phyloP scores from a whole-genome alignment of 2,113 vertebrate genomes.

The Otus sunia region DNA sequence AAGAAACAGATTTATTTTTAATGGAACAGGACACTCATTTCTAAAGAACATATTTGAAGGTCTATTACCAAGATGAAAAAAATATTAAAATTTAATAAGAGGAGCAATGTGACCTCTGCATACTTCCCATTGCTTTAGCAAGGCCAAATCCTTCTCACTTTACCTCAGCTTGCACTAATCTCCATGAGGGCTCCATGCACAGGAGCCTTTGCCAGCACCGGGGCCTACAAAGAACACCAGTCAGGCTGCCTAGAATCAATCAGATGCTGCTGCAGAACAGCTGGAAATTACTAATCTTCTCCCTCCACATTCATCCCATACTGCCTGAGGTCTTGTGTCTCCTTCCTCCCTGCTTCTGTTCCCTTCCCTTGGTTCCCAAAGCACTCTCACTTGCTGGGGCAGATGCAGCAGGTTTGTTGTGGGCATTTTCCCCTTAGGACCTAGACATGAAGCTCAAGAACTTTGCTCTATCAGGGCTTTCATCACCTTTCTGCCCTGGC shows the following conservation, averaged over 20 bases:
- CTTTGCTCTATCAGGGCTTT: background rate
- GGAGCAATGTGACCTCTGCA: slow-evolving; percentile 19
- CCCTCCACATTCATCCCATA: background rate
- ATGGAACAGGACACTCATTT: slow-evolving; percentile 46
- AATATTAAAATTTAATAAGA: slow-evolving; percentile 37
- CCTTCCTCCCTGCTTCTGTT: background rate
- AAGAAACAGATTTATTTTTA: slow-evolving; percentile 49
- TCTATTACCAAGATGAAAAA: slow-evolving; percentile 32
- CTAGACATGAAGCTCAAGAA: background rate
- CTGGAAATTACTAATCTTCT: background rate
- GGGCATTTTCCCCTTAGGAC: background rate
- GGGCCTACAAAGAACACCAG: background rate
- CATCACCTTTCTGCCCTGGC: background rate
- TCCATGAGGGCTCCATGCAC: background rate
- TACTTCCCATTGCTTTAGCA: slow-evolving; percentile 24
- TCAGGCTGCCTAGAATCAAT: background rate
- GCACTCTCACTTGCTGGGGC: background rate
- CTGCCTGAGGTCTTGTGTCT: background rate
- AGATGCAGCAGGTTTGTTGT: background rate
- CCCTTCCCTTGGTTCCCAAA: background rate
- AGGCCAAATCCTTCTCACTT: slow-evolving; percentile 29
- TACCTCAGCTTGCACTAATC: background rate
- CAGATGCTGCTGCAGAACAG: background rate
- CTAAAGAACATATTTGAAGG: background rate
- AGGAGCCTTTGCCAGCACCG: background rate